These are phyloP conservation scores for Colinus virginianus DNA, from an alignment of 2,113 vertebrate genomes.

Conservation along the genomic window DNA sequence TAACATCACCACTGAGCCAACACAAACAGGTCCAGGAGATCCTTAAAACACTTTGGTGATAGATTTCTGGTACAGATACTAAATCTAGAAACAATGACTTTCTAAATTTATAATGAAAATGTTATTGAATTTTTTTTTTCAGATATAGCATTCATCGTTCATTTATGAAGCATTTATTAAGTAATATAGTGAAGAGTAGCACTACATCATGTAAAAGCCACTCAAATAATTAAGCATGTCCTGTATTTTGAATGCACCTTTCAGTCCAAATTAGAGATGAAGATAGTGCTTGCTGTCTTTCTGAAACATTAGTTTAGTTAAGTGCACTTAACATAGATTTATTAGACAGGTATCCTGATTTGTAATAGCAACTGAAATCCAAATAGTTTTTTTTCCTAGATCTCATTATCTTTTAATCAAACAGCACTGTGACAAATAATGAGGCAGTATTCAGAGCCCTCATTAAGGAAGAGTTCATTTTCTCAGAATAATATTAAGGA, in stretches of 20 bases:
- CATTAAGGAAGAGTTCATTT: background rate
- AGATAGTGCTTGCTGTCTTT: background rate
- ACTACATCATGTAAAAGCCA: background rate
- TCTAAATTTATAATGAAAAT: background rate
- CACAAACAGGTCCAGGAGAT: background rate
- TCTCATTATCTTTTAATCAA: conserved; percentile 11
- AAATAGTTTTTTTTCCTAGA: background rate
- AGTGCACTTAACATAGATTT: background rate
- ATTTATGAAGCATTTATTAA: background rate
- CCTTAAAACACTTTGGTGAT: background rate
- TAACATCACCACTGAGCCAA: background rate
- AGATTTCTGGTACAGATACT: background rate
- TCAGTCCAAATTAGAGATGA: background rate
- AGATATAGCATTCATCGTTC: background rate
- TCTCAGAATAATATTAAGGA: background rate
- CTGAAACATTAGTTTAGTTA: background rate
- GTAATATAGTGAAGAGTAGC: background rate
- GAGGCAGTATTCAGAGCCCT: background rate
- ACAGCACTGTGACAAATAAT: background rate
- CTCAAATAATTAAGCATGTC: background rate
- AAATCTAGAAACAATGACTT: background rate
- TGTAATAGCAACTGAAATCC: background rate
- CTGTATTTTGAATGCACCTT: background rate
- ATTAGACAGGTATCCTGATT: background rate
- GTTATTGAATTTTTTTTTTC: background rate